Percentiles rank a stretch among this genome's conserved stretches.
Conservation (phyloP, 2,888 invertebrate genomes). For the Drosophila infuscata region DNA sequence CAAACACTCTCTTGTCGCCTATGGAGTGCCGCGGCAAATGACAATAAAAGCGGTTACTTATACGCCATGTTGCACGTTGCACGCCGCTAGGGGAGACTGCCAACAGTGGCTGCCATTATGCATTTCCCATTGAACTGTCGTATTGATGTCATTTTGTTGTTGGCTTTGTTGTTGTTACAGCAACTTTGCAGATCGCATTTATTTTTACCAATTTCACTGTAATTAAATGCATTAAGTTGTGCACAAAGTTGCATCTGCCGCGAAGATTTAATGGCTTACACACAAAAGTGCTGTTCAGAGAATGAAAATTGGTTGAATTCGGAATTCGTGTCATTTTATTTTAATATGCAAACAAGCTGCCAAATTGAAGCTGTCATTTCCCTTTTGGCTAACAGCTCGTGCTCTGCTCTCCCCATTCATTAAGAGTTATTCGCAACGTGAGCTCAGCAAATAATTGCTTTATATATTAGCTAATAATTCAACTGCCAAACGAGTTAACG, state of each 20-base stretch:
- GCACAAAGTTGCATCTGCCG: constrained; percentile 2
- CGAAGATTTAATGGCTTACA: constrained; percentile 32
- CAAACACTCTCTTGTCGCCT: constrained; percentile 13
- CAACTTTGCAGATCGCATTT: constrained; percentile 24
- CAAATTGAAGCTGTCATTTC: constrained; percentile 9
- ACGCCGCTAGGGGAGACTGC: constrained; percentile 12
- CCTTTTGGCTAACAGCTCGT: constrained; percentile 6
- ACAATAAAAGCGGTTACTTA: constrained; percentile 74
- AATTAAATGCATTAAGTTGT: constrained; percentile 53
- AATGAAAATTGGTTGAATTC: background rate
- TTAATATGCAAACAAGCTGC: constrained; percentile 11
- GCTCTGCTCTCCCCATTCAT: background rate
- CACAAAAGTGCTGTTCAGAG: background rate
- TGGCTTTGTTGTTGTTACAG: constrained; percentile 24
- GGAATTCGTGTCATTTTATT: constrained; percentile 8
- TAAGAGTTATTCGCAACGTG: background rate
- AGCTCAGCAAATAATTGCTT: background rate
- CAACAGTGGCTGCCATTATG: constrained; percentile 3
- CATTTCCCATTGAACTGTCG: constrained; percentile 30
- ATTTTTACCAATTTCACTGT: constrained; percentile 26
- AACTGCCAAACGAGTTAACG: background rate
- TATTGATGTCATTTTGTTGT: constrained; percentile 26
- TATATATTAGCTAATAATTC: background rate
- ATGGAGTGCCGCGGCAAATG: constrained; percentile 69
- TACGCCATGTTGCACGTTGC: constrained; percentile 70